Conservation (phyloP, 2,113 vertebrate species). For the Actenoides hombroni region DNA sequence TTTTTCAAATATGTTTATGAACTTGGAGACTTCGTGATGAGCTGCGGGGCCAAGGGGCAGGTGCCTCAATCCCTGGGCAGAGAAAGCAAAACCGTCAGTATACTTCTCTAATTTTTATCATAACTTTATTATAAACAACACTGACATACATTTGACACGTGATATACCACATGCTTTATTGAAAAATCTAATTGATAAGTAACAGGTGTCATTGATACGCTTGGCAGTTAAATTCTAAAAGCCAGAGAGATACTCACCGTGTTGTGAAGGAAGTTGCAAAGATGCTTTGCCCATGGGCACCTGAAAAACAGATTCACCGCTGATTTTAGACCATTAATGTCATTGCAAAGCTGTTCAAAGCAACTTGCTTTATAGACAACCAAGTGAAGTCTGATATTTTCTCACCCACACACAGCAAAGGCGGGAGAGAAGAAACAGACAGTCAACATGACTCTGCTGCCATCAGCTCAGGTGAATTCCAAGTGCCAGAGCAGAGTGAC, state of each 20-base stretch:
- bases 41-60: neutral
- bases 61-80: neutral
- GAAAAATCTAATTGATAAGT: neutral
- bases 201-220: rapidly evolving
- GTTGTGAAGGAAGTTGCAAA: constrained; percentile 3
- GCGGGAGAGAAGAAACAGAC: neutral
- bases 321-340: neutral
- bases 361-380: neutral
- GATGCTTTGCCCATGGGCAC: constrained; percentile 38
- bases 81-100: neutral
- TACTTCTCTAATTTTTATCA: neutral
- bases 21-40: neutral
- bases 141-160: too few relatives aligned
- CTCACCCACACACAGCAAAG: neutral
- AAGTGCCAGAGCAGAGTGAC: neutral
- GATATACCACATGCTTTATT: rapidly evolving
- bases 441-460: neutral
- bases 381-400: neutral
- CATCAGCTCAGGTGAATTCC: neutral
- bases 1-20: neutral
- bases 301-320: neutral
- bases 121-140: neutral
- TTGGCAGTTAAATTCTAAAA: neutral
- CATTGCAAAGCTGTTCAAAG: neutral
- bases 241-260: neutral